Conservation (phyloP, 2,888 invertebrate species). For the Leptinotarsa rubiginosa region DNA sequence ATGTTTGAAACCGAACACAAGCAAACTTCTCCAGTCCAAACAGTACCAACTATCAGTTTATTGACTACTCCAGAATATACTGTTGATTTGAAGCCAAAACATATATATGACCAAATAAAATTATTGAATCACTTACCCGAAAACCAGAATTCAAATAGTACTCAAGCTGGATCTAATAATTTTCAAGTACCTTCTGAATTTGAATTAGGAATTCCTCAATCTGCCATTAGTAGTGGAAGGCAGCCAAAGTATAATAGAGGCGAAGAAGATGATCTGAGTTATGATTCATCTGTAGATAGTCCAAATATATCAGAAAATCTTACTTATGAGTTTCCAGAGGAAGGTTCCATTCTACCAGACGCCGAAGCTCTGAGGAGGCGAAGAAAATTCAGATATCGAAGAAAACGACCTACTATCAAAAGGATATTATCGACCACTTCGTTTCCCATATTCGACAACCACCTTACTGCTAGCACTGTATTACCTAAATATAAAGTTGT, state of each 20-base stretch:
- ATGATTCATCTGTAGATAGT: conserved; percentile 24
- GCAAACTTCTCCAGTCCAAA: not conserved
- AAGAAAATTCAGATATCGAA: conserved; percentile 38
- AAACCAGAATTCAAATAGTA: conserved; percentile 23
- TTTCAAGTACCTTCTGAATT: not conserved
- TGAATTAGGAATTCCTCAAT: too few species aligned
- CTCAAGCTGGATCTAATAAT: conserved; percentile 9
- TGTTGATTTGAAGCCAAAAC: conserved; percentile 55
- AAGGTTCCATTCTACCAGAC: conserved; percentile 37
- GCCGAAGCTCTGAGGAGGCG: conserved; percentile 38
- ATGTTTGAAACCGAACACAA: not conserved
- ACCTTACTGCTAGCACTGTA: conserved; percentile 43
- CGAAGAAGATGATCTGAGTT: conserved; percentile 3
- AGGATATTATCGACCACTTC: conserved; percentile 31
- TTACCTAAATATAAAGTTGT: conserved; percentile 54
- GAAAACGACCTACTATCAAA: conserved; percentile 44
- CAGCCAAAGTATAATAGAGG: conserved; percentile 7
- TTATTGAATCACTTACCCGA: conserved; percentile 53
- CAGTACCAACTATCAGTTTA: conserved; percentile 43
- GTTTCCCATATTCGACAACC: conserved; percentile 24
- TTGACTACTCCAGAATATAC: conserved; percentile 59
- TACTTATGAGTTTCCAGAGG: conserved; percentile 18
- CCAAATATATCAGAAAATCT: conserved; percentile 20
- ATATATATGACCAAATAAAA: conserved; percentile 60
- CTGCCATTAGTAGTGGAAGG: not conserved